These are phyloP conservation scores for Taxidea taxus DNA, from an alignment of 2,113 vertebrate species.

Conservation along the genomic window DNA sequence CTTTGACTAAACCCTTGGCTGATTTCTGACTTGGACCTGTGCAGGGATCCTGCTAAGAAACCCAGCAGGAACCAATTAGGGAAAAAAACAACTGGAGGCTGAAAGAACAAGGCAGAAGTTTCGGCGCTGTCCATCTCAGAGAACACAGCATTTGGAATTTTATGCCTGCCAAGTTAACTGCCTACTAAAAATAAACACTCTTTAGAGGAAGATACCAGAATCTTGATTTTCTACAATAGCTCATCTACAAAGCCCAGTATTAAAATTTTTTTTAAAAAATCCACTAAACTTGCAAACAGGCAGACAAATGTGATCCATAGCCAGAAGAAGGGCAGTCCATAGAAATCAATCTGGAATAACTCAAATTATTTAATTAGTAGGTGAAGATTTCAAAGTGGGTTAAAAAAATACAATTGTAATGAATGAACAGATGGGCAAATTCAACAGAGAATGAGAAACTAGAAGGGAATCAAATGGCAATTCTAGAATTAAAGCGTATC, in stretches of 20 bases:
- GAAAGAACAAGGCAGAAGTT: neutral
- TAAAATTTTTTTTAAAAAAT: neutral
- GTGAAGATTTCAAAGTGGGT: neutral
- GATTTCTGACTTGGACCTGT: neutral
- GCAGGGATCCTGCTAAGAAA: neutral
- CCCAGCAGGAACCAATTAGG: neutral
- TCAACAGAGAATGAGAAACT: neutral
- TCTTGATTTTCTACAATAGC: neutral
- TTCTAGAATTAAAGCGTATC: slow-evolving; percentile 4
- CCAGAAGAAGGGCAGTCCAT: neutral
- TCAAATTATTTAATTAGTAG: neutral
- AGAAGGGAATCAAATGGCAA: neutral
- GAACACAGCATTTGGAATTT: neutral
- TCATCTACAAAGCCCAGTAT: neutral
- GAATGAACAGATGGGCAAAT: neutral
- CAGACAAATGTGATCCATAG: neutral
- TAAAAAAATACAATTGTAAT: neutral
- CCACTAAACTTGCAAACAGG: neutral
- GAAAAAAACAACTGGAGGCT: neutral
- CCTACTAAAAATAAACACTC: neutral
- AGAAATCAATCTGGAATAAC: neutral
- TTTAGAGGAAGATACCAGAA: neutral
- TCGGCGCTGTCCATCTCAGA: neutral
- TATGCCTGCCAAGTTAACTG: neutral
- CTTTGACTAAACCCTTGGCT: neutral